Evolutionary conservation across 2,888 invertebrate genomes (phyloP).

Genomic region (Chrysolina oricalcia): DNA sequence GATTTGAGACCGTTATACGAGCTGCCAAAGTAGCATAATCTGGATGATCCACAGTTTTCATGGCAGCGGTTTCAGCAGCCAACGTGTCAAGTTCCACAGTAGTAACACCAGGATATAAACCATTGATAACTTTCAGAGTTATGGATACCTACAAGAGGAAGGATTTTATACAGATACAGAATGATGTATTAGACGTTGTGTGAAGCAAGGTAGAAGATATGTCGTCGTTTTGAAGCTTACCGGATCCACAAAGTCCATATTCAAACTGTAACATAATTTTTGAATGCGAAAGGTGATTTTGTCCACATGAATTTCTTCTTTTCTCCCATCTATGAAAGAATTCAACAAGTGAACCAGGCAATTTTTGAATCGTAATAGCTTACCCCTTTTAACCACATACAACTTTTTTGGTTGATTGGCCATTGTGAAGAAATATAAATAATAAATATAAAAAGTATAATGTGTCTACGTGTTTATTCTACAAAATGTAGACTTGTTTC

Average conservation of each 20-base stretch:
- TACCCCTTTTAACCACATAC: conserved; percentile 17
- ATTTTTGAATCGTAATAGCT: not conserved
- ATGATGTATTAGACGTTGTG: no score
- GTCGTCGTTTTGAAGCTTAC: conserved; percentile 75
- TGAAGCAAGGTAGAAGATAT: no score
- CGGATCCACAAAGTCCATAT: conserved; percentile 97
- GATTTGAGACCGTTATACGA: conserved; percentile 94
- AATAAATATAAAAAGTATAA: not conserved
- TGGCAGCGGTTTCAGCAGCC: conserved; percentile 98
- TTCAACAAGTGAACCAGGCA: not conserved
- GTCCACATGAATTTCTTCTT: conserved; percentile 95
- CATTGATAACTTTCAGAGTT: conserved; percentile 93
- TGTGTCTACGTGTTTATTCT: no score
- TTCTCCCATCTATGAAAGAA: conserved; percentile 82
- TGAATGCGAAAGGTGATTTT: conserved; percentile 97
- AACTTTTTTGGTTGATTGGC: not conserved
- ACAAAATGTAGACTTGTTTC: no score
- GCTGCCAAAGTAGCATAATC: conserved; percentile 93
- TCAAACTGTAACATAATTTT: conserved; percentile 95
- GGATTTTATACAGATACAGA: conserved; percentile 23
- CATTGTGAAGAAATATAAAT: not conserved
- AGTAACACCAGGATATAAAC: conserved; percentile 96
- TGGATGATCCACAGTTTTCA: conserved; percentile 97
- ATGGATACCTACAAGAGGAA: conserved; percentile 72
- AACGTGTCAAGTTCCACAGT: conserved; percentile 98